A percentile compares a stretch with the other conserved stretches of the same genome.
Conservation (phyloP, 1,140 invertebrate genomes). For the Drosophila lacteicornis region DNA sequence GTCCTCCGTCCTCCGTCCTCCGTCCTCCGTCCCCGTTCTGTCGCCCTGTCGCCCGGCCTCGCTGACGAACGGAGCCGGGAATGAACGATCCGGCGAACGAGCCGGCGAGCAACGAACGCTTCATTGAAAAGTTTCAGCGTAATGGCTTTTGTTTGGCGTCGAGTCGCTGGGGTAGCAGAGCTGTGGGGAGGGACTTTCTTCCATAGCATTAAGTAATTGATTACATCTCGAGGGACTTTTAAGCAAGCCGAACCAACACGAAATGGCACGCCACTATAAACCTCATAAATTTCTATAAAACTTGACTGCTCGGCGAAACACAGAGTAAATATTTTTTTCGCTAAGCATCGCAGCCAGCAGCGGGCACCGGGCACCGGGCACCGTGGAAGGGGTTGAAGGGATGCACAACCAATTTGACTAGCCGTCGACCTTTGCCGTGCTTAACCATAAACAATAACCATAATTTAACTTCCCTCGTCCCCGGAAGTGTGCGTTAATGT, state of each 20-base stretch:
- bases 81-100: conserved; percentile 31
- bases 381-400: neutral
- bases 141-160: conserved; percentile 80
- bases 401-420: conserved; percentile 48
- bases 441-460: conserved; percentile 82
- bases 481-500: conserved; percentile 62
- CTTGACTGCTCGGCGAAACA: conserved; percentile 74
- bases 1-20: too few species aligned
- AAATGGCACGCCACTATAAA: conserved; percentile 81
- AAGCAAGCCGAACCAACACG: conserved; percentile 70
- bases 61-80: conserved; percentile 34
- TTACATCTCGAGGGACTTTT: conserved; percentile 84
- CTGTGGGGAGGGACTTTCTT: conserved; percentile 48
- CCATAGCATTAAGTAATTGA: conserved; percentile 85
- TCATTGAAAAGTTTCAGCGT: conserved; percentile 83
- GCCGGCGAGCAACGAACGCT: conserved; percentile 58
- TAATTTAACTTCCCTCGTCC: conserved; percentile 62
- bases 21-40: too few species aligned
- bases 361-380: conserved; percentile 2
- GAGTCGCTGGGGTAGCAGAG: conserved; percentile 32
- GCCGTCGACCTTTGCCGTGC: conserved; percentile 68
- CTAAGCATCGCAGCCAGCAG: conserved; percentile 50
- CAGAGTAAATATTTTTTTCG: conserved; percentile 60
- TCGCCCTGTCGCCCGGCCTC: neutral
- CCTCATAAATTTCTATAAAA: conserved; percentile 83